These are phyloP conservation scores for Drosophila ambigua DNA, from an alignment of 1,140 invertebrate species.

Conservation along the genomic window DNA sequence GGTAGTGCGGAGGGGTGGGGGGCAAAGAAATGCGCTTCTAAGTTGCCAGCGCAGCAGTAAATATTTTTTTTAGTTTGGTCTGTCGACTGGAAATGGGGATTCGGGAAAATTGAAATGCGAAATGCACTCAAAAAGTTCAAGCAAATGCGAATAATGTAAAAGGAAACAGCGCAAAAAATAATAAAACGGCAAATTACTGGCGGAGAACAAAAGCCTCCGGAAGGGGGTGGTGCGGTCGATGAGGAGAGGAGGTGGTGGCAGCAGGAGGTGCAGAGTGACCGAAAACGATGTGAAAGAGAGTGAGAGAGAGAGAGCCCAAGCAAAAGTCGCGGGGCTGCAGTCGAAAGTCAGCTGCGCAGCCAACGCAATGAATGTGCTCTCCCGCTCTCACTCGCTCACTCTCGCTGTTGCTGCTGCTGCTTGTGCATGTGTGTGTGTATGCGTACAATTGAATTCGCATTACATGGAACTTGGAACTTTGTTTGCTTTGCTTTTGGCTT, in stretches of 20 bases:
- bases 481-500: conserved; percentile 42
- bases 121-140: conserved; percentile 8
- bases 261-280: no score
- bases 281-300: background rate
- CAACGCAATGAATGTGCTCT: no score
- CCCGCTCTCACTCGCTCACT: background rate
- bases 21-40: conserved; percentile 23
- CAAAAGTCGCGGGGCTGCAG: background rate
- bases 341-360: conserved; percentile 19
- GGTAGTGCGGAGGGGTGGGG: no score
- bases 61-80: background rate
- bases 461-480: conserved; percentile 55
- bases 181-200: conserved; percentile 2
- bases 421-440: conserved; percentile 4
- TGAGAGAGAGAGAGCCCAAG: background rate
- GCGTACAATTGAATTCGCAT: conserved; percentile 62
- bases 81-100: conserved; percentile 5
- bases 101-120: conserved; percentile 28
- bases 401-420: background rate
- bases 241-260: no score
- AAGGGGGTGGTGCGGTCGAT: background rate
- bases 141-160: conserved; percentile 16
- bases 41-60: conserved; percentile 46
- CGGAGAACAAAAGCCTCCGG: conserved; percentile 23
- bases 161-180: conserved; percentile 23